Evolutionary conservation across 2,113 vertebrate species (phyloP), one percentile per base, ranked within the genome.

Genomic region (Acrocephalus arundinaceus): DNA sequence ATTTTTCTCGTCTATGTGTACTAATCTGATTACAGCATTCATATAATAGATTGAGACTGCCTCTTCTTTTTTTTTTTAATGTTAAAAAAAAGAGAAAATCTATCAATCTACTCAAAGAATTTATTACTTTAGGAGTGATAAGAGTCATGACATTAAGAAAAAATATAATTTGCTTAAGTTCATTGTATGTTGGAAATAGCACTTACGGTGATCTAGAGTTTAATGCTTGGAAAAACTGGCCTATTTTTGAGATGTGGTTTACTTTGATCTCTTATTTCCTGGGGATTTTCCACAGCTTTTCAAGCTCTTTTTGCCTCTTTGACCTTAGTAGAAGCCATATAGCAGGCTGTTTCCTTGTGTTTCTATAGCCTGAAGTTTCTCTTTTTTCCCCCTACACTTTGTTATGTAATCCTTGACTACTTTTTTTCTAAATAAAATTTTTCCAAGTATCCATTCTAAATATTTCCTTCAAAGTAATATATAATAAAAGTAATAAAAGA

Each of bases 231-330:
- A 2, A 91, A 95, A 90, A 52, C 1, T 89, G 30, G 51, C 70
- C 70, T 87, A n/a, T 82, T 93, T 94, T 65, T 90, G 73, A 87
- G 52, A 82, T 88, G 25, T 43, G 5, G 33, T 92, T 96, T 85
- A 52, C 89, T 94, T 94, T 93, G 87, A 94, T 92, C 77, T 92
- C 46, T 55, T 80, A 87, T 85, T 96, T 94, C 77, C 52, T 81
- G 43, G 84, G 73, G 89, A 89, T 90, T 95, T 93, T 91, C 80
- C 62, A 73, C 67, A 87, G 39, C 74, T 93, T 82, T 66, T 91
- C n/a, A n/a, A n/a, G n/a, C n/a, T n/a, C n/a, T n/a, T 65, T 93
- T 94, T 87, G 35, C 70, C 73, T 94, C 30, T 83, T 89, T 79
- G 80, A 87, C 89, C 65, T 84, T 61, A 80, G 39, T 28, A 51